A percentile compares a stretch with the other conserved stretches of the same genome.
phyloP scores from a whole-genome alignment of 37 sponge, comb jelly and placozoan genomes.

The Aplysina aerophoba region DNA sequence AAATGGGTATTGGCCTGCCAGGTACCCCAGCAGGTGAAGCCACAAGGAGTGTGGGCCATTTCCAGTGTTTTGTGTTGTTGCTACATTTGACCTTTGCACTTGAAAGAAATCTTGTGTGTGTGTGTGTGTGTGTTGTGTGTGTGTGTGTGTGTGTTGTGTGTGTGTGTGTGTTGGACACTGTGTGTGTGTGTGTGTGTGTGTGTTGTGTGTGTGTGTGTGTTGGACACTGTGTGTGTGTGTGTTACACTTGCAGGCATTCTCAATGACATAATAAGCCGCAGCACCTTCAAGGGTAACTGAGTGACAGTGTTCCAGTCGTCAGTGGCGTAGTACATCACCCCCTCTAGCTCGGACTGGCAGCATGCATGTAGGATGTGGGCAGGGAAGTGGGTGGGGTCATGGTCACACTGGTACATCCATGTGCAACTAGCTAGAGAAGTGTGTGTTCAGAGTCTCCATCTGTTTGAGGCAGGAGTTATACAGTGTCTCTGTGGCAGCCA shows the following conservation, averaged over 20 bases:
- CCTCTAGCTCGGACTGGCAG: conserved; percentile 6
- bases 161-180: too few relatives aligned
- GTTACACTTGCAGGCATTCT: background rate
- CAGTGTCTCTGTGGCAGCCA: background rate
- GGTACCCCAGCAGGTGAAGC: too few relatives aligned
- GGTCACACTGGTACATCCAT: conserved; percentile 64
- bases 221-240: too few relatives aligned
- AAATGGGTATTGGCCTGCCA: too few relatives aligned
- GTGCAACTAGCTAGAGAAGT: conserved; percentile 1
- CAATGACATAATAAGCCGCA: background rate
- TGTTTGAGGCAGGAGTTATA: background rate
- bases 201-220: background rate
- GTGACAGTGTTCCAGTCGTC: background rate
- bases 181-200: background rate
- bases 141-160: too few relatives aligned
- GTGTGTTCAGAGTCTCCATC: too few relatives aligned
- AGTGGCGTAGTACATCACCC: background rate
- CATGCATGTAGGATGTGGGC: conserved; percentile 56
- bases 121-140: too few relatives aligned
- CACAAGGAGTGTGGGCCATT: too few relatives aligned
- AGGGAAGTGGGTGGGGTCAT: conserved; percentile 56
- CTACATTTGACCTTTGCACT: too few relatives aligned
- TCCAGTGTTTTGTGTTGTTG: too few relatives aligned
- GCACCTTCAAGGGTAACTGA: conserved; percentile 17
- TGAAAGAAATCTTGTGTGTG: too few relatives aligned